Evolutionary conservation across 2,888 invertebrate genomes (phyloP).

Genomic region (Fragum whitleyi): DNA sequence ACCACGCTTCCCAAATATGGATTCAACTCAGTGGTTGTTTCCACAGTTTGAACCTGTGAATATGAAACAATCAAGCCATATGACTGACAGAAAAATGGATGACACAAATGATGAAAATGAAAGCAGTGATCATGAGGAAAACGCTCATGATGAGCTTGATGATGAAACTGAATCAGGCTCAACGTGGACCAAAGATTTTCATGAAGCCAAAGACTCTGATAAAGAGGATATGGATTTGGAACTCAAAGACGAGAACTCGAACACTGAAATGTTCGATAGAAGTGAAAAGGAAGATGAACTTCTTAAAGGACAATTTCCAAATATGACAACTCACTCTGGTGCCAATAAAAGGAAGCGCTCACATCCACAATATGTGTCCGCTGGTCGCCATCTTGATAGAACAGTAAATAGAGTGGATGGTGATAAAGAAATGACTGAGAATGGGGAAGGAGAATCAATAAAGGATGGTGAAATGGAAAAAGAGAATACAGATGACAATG

Average conservation of each 20-base stretch:
- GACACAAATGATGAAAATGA: background rate
- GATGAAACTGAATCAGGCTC: conserved; percentile 52
- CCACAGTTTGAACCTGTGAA: conserved; percentile 82
- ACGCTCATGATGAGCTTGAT: conserved; percentile 33
- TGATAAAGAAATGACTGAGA: background rate
- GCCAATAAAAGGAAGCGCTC: conserved; percentile 92
- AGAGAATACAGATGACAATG: conserved; percentile 65
- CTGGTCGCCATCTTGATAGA: conserved; percentile 87
- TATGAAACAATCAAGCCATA: conserved; percentile 12
- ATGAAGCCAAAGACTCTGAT: conserved; percentile 63
- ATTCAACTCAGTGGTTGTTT: conserved; percentile 82
- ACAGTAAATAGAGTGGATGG: conserved; percentile 58
- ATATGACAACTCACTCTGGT: conserved; percentile 57
- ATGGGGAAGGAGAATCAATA: conserved; percentile 46
- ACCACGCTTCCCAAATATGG: conserved; percentile 65
- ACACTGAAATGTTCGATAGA: conserved; percentile 56
- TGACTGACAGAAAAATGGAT: background rate
- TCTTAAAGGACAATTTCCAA: conserved; percentile 42
- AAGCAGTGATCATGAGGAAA: conserved; percentile 29
- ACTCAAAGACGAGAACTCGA: conserved; percentile 60
- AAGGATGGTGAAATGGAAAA: conserved; percentile 63
- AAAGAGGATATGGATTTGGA: conserved; percentile 49
- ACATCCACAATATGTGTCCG: conserved; percentile 99
- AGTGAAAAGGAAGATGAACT: conserved; percentile 48
- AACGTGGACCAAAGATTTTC: conserved; percentile 60